A percentile compares a stretch with the other conserved stretches of the same genome.
Conservation (phyloP, 2,888 invertebrate genomes). For the Mallateleia sp. region DNA sequence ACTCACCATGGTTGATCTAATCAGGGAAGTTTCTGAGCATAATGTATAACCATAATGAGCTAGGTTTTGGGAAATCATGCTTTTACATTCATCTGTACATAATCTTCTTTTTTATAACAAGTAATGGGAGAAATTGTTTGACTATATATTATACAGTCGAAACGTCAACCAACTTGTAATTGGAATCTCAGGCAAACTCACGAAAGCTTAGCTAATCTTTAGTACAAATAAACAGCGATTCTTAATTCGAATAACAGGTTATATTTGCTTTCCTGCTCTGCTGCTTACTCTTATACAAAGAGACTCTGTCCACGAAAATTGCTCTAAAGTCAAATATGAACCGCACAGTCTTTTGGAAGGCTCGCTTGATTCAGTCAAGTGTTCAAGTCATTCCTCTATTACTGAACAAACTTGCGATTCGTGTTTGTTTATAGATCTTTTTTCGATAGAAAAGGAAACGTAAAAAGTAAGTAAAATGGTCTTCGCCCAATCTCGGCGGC, state of each 20-base stretch:
- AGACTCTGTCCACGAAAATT: slow-evolving; percentile 66
- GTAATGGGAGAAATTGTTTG: too few species aligned
- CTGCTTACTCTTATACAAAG: slow-evolving; percentile 57
- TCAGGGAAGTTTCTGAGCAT: too few species aligned
- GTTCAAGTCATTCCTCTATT: slow-evolving; percentile 77
- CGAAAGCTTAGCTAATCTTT: too few species aligned
- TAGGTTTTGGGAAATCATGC: too few species aligned
- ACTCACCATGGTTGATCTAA: too few species aligned
- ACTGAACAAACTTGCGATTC: slow-evolving; percentile 18
- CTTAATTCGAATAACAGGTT: slow-evolving; percentile 49
- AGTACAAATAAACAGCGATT: slow-evolving; percentile 1
- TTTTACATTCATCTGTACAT: too few species aligned
- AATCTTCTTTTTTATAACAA: too few species aligned
- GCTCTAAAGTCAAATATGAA: slow-evolving; percentile 60
- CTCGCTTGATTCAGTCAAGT: slow-evolving; percentile 86
- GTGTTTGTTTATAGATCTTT: slow-evolving; percentile 27
- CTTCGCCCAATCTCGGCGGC: slow-evolving; percentile 14
- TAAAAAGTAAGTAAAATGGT: slow-evolving; percentile 39
- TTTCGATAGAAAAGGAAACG: slow-evolving; percentile 28
- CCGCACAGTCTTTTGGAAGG: slow-evolving; percentile 80
- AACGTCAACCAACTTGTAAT: too few species aligned
- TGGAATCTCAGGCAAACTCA: too few species aligned
- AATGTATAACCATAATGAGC: too few species aligned
- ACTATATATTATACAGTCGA: too few species aligned
- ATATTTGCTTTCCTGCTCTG: slow-evolving; percentile 58